phyloP scores from a whole-genome alignment of 2,113 vertebrate species.

The Glaucidium brasilianum region DNA sequence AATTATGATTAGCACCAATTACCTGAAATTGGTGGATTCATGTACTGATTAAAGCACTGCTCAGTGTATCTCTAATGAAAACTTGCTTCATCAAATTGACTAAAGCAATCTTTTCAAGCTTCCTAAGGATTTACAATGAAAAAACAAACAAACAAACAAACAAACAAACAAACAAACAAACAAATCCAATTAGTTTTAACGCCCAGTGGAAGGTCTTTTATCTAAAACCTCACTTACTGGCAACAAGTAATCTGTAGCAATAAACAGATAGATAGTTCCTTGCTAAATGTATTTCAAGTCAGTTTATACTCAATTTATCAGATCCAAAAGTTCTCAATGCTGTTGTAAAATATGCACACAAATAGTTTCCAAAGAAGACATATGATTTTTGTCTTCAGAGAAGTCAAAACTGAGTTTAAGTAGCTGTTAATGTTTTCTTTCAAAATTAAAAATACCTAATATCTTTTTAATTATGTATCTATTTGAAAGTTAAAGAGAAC shows the following conservation, averaged over 20 bases:
- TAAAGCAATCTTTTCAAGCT: constrained; percentile 12
- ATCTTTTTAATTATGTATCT: background rate
- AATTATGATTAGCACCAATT: constrained; percentile 47
- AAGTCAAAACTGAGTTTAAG: background rate
- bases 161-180: background rate
- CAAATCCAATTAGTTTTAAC: background rate
- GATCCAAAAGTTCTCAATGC: background rate
- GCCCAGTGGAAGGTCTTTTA: background rate
- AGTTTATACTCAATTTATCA: background rate
- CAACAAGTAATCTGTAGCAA: background rate
- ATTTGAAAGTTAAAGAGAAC: background rate
- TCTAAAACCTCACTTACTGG: background rate
- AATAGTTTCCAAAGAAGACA: background rate
- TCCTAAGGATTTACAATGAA: background rate
- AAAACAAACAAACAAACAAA: background rate
- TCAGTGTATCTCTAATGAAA: constrained; percentile 13
- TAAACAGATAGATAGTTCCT: background rate
- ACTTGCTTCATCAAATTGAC: constrained; percentile 37
- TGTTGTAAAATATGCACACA: background rate
- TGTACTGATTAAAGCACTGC: constrained; percentile 33
- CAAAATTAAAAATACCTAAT: background rate
- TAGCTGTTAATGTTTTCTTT: background rate
- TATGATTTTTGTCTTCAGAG: background rate
- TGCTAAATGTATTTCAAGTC: background rate
- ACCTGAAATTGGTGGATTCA: constrained; percentile 34